Base-by-base conservation (phyloP, 1,140 invertebrate species). In the Platorchestia sp. region DNA sequence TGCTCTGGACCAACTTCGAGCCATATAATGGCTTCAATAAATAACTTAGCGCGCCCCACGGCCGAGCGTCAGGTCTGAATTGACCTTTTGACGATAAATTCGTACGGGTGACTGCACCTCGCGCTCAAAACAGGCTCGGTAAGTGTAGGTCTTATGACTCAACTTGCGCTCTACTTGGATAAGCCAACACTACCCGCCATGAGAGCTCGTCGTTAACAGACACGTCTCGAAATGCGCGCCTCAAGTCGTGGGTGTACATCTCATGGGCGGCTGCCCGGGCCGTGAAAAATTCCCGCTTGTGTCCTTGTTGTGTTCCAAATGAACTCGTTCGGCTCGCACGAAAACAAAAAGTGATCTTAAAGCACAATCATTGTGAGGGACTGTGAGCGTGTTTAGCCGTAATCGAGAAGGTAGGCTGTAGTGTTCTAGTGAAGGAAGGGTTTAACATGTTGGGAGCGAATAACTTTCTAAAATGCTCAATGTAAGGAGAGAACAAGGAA, bases 1-100 rank as follows among this genome's bases (percentile, higher is more conserved):
- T 47, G 43, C 43, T 44, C 41, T 45, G 43, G 43, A 10, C 91
- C 91, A 93, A 93, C 91, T 93, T 93, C 91, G 19, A 44, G 43
- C 45, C 91, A 19, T 93, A 93, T 93, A 93, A 93, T 93, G 91
- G 91, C 91, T 93, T 93, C 91, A 93, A 93, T 93, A 93, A 93
- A 93, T 93, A 93, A 93, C 91, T 93, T 93, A 93, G 91, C 43
- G 91, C 45, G 45, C 91, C 43, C 41, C 43, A 93, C 91, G 19
- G 91, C 91, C 91, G 91, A 44, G 91, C 91, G 43, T 47, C 43
- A 93, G 91, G 45, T 45, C 91, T 93, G 91, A 93, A 93, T 93
- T 93, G 91, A 93, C 91, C 91, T 93, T 44, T 93, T n/a, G 43
- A 93, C 91, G 45, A 93, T 93, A 93, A 93, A 93, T 93, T 93